These are phyloP conservation scores for Notarius lentiginosus DNA, from an alignment of 2,113 vertebrate genomes.

Conservation along the genomic window DNA sequence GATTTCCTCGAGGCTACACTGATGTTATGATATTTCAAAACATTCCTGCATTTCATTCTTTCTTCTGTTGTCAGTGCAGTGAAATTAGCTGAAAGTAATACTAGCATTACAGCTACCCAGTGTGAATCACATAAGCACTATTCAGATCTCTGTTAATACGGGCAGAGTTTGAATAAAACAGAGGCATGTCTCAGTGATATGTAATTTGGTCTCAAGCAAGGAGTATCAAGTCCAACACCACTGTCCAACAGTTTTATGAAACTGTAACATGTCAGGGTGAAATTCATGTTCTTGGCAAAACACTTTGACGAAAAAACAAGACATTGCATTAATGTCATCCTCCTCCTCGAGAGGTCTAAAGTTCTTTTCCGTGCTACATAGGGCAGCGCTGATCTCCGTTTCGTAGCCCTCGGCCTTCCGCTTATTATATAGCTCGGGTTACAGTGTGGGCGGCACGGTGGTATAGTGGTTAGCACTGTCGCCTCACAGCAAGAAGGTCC, in stretches of 20 bases:
- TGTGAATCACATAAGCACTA: not conserved
- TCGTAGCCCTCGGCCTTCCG: too few relatives aligned
- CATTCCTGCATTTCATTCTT: conserved; percentile 24
- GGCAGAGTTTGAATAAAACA: not conserved
- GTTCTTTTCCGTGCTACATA: too few relatives aligned
- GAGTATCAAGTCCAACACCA: not conserved
- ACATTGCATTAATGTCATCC: not conserved
- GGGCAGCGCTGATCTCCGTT: too few relatives aligned
- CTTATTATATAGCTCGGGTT: too few relatives aligned
- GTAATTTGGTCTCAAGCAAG: not conserved
- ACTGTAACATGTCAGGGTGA: not conserved
- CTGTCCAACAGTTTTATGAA: not conserved
- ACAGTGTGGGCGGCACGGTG: too few relatives aligned
- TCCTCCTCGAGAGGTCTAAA: too few relatives aligned
- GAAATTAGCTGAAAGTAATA: not conserved
- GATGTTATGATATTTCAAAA: conserved; percentile 32
- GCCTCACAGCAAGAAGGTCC: too few relatives aligned
- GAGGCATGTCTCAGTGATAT: not conserved
- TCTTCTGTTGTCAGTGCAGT: not conserved
- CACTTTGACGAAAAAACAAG: not conserved
- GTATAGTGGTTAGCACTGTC: too few relatives aligned
- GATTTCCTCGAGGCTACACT: conserved; percentile 29
- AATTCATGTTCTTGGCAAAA: not conserved
- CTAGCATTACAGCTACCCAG: not conserved
- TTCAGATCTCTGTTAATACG: not conserved